Base-by-base conservation (phyloP, 1,140 invertebrate genomes). In the Drusus annulatus region DNA sequence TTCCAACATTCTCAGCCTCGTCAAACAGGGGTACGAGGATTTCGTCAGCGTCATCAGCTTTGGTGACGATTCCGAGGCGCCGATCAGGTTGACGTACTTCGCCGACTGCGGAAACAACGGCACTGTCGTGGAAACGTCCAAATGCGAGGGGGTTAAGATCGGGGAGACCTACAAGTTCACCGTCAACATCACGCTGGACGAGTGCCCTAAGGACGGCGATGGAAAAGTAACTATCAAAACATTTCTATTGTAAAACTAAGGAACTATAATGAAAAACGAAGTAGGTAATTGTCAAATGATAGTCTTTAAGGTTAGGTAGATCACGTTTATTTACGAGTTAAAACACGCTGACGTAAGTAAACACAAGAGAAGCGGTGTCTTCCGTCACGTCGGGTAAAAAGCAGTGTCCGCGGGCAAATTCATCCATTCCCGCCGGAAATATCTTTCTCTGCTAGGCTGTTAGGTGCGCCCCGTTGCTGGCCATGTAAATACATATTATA, bases 1-100 rank as follows among this genome's bases (percentile, higher is more conserved):
- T 60, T 91, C 90, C 0, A 93, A 93, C 83, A 92, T 93, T 56
- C 84, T 93, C 62, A 90, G 92, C 77, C 82, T 93, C 23, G 90
- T 93, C 4, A 90, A 90, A 79, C 90, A 89, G 79, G 92, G 92
- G 83, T 92, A 92, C 78, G 88, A 90, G 85, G 89, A 90, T 68
- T 89, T 91, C 50, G 88, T 91, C 0, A 91, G 90, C 63, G 88
- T 90, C 25, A 91, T 92, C 2, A 88, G 90, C 79, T 92, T 93
- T 75, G 86, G 87, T 50, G 90, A 92, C 62, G 89, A 92, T 69
- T 87, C 90, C 52, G 85, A 85, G 31, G 84, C 85, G 0, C 87
- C 89, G 19, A 85, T 93, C 31, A 87, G 90, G 80, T 83, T 93
- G 68, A 87, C 88, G 71, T 93, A 92, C 80, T 91, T 88, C 63